Evolutionary conservation across 2,797 vertebrate species (phyloP), one percentile per base, ranked within the genome.

Genomic region (Varecia variegata): DNA sequence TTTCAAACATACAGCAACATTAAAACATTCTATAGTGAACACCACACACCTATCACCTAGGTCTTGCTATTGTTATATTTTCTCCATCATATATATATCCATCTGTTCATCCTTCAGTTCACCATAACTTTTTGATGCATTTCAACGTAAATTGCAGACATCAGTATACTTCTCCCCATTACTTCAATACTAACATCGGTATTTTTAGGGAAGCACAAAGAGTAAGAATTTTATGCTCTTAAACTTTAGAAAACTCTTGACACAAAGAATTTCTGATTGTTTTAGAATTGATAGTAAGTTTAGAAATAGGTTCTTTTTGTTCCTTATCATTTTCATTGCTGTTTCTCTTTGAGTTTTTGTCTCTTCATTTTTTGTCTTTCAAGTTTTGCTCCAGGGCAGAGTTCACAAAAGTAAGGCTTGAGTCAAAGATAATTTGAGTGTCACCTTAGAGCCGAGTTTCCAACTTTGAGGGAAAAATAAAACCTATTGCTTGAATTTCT

Each of bases 311-410:
- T 4, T 4, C 27, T 70, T n/a, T 76, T 90, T 77, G 47, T 71
- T 87, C 3, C 68, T 97, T 68, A 86, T 96, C 60, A 71, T 97
- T 68, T 88, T 96, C 60, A 54, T 40, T 76, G 32, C 68, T 86
- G 81, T 87, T 67, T 87, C 82, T 97, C 45, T 43, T 52, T 50
- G 50, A 96, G 18, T 32, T 62, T 82, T 40, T 50, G 27, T 43
- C 56, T 89, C 21, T 47, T 73, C 23, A 30, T 70, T 86, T 38
- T 38, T 11, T 70, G 18, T 92, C 40, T 95, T 87, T 97, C 52
- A 81, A 91, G 83, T 68, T 67, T 91, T 68, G 20, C 38, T 43
- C 43, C 50, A 70, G n/a, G 86, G 14, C 52, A 92, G 27, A 93
- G 76, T 88, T 96, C 52, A 93, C 18, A 80, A 58, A 94, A 88